These are phyloP conservation scores for Artemia sinica DNA, from an alignment of 2,888 invertebrate species.

Conservation along the genomic window DNA sequence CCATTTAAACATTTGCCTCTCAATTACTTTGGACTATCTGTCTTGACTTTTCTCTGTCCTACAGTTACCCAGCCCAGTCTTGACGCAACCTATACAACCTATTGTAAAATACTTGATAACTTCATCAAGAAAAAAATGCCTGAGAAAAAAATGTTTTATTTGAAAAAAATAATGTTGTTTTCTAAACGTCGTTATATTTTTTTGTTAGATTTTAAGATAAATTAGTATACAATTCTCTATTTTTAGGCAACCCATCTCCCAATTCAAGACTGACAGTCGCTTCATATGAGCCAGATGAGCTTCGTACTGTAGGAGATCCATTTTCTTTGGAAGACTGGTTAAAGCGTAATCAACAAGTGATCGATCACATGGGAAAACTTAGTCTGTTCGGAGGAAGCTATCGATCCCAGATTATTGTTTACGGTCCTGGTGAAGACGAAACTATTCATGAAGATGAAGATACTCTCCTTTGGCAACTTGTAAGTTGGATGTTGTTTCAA, in stretches of 20 bases:
- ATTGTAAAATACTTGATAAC: too few species aligned
- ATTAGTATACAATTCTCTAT: too few species aligned
- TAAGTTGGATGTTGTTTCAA: conserved; percentile 4
- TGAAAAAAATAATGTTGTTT: too few species aligned
- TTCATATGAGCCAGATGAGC: conserved; percentile 17
- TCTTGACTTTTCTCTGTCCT: too few species aligned
- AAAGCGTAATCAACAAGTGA: not conserved
- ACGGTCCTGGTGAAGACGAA: conserved; percentile 15
- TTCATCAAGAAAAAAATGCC: too few species aligned
- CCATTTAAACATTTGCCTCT: too few species aligned
- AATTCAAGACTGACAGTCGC: conserved; percentile 14
- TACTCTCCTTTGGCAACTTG: conserved; percentile 21
- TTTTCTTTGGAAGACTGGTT: conserved; percentile 20
- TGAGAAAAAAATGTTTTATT: too few species aligned
- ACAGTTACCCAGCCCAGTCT: too few species aligned
- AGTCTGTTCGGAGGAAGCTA: conserved; percentile 18
- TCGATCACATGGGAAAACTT: conserved; percentile 17
- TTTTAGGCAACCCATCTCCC: conserved; percentile 11
- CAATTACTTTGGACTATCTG: too few species aligned
- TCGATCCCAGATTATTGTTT: conserved; percentile 19
- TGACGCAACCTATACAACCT: too few species aligned
- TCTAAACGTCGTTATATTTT: too few species aligned
- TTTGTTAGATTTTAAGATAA: too few species aligned
- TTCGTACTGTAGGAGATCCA: conserved; percentile 18
- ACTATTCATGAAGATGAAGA: conserved; percentile 2